These are phyloP conservation scores for Sesamia nonagrioides DNA, from an alignment of 1,140 invertebrate species.

Conservation along the genomic window DNA sequence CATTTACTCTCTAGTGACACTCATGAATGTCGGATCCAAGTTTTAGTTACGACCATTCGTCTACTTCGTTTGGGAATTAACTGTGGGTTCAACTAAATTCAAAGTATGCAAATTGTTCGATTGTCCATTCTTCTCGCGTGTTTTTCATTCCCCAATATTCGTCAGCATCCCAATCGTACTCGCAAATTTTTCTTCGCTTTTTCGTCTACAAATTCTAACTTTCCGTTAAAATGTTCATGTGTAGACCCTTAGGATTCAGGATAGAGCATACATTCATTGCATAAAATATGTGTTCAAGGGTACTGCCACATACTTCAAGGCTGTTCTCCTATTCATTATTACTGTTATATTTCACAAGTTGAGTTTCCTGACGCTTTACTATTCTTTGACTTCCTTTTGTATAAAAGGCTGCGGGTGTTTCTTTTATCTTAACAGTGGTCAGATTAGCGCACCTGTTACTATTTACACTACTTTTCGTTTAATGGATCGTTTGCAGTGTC, in stretches of 20 bases:
- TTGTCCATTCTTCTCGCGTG: slow-evolving; percentile 37
- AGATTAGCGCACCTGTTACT: slow-evolving; percentile 11
- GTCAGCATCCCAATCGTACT: slow-evolving; percentile 25
- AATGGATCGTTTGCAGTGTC: slow-evolving; percentile 55
- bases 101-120: slow-evolving; percentile 39
- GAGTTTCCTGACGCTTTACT: background rate
- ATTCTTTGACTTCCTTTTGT: background rate
- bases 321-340: slow-evolving; percentile 3
- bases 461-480: slow-evolving; percentile 36
- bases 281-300: slow-evolving; percentile 22
- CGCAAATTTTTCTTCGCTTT: slow-evolving; percentile 28
- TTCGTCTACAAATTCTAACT: slow-evolving; percentile 26
- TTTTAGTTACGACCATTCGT: slow-evolving; percentile 28
- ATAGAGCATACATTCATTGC: background rate
- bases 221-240: slow-evolving; percentile 20
- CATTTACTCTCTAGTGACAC: slow-evolving; percentile 10
- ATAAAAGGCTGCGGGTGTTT: slow-evolving; percentile 1
- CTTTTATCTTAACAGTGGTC: slow-evolving; percentile 1
- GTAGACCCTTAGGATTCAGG: background rate
- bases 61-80: background rate
- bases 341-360: slow-evolving; percentile 13
- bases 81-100: slow-evolving; percentile 7
- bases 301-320: slow-evolving; percentile 7
- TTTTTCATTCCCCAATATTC: slow-evolving; percentile 44
- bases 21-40: slow-evolving; percentile 14